Base-by-base conservation (phyloP, 1,140 invertebrate genomes). In the Lucilia sericata region DNA sequence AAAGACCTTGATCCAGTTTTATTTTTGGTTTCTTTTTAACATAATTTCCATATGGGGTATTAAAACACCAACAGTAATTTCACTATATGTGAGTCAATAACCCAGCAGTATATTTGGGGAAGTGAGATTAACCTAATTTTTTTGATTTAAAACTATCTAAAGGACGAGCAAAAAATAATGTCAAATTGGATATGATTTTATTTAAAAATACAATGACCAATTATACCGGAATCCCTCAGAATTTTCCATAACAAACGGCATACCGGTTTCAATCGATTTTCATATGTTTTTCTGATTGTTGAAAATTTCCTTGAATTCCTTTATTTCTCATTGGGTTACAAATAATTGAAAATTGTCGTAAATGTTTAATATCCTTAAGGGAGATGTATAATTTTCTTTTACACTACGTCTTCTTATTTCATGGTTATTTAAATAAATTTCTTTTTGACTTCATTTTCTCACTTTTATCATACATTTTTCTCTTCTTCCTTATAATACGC, bases 331-430 rank as follows among this genome's bases (percentile, higher is more conserved):
- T 14, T 60, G 55, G 55, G 55, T 78, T 78, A n/a, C n/a, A 36
- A 36, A 42, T 80, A 80, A 80, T 80, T 80, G 76, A 80, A 80
- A 80, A 80, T 80, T 80, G 76, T 80, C 76, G 76, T 80, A 80
- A 80, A 80, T 30, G 47, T 80, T 80, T 80, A 80, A 80, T 49
- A 80, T 80, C 76, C 76, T 80, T 80, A 49, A 51, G 76, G 76
- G 42, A 51, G 42, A 51, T 9, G 55, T 7, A 70, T 4, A 70
- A 21, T 21, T 70, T 70, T 21, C 65, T 21, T 21, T n/a, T 65
- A 7, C 19, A 70, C n/a, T 70, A n/a, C n/a, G 17, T 60, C n/a
- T 70, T 70, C 19, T 19, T 70, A 70, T 70, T 70, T 70, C 65
- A 70, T 21, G 65, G 65, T 21, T 70, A 70, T 70, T 70, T 70